phyloP scores from a whole-genome alignment of 2,797 vertebrate genomes.

The Lutjanus argentimaculatus region DNA sequence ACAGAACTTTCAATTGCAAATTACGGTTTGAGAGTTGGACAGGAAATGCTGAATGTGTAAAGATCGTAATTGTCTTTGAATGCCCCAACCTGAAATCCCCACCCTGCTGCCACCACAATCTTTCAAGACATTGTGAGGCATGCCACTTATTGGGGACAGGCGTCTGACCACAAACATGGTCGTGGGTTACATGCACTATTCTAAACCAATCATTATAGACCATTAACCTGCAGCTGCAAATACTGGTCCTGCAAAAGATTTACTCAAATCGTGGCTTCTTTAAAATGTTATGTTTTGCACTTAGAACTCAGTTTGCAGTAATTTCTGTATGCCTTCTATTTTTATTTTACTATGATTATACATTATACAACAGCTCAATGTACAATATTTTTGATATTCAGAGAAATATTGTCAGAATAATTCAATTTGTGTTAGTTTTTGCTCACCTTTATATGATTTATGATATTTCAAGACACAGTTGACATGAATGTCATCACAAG shows the following conservation, averaged over 20 bases:
- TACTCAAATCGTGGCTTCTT: no score
- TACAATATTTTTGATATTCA: not conserved
- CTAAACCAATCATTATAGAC: not conserved
- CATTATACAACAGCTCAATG: not conserved
- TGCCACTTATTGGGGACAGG: not conserved
- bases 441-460: no score
- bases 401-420: not conserved
- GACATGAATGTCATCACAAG: no score
- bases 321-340: not conserved
- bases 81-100: no score
- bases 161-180: not conserved
- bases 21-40: not conserved
- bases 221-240: not conserved
- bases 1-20: not conserved
- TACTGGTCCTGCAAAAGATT: no score
- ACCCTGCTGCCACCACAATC: not conserved
- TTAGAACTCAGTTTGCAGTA: no score
- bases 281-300: no score
- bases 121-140: not conserved
- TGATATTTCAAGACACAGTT: no score
- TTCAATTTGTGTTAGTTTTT: not conserved
- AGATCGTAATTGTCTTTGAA: no score
- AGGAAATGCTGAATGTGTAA: no score
- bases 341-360: not conserved
- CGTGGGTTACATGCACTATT: not conserved